phyloP scores from a whole-genome alignment of 2,113 vertebrate species.

The Suricata suricatta region DNA sequence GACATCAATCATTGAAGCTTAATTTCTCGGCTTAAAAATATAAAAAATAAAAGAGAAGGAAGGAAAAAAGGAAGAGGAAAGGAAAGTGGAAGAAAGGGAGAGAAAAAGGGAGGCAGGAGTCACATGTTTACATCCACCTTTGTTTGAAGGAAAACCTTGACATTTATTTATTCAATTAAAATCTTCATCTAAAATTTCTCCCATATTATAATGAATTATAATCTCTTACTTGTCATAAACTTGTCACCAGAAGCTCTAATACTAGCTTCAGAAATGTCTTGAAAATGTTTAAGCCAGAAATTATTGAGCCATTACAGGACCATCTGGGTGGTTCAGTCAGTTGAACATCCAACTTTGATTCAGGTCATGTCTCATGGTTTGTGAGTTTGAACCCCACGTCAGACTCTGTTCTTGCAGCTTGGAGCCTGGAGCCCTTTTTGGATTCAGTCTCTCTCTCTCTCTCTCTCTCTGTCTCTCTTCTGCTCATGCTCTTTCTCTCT shows the following conservation, averaged over 20 bases:
- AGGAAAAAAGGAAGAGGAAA: not conserved
- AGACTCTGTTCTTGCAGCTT: too few species aligned
- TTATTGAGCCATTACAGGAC: not conserved
- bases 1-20: not conserved
- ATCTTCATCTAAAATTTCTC: constrained; percentile 37
- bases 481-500: too few species aligned
- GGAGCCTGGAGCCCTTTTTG: too few species aligned
- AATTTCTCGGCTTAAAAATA: not conserved
- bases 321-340: too few species aligned
- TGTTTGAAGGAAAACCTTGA: not conserved
- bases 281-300: not conserved
- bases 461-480: too few species aligned
- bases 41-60: not conserved
- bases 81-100: too few species aligned
- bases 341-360: too few species aligned
- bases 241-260: constrained; percentile 38
- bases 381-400: too few species aligned
- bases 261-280: constrained; percentile 8
- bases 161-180: constrained; percentile 20
- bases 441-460: too few species aligned
- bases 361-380: too few species aligned
- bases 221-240: constrained; percentile 24
- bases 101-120: not conserved
- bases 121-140: not conserved
- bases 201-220: constrained; percentile 60